Base-by-base conservation (phyloP, 1,140 invertebrate species). In the Vanessa atalanta region DNA sequence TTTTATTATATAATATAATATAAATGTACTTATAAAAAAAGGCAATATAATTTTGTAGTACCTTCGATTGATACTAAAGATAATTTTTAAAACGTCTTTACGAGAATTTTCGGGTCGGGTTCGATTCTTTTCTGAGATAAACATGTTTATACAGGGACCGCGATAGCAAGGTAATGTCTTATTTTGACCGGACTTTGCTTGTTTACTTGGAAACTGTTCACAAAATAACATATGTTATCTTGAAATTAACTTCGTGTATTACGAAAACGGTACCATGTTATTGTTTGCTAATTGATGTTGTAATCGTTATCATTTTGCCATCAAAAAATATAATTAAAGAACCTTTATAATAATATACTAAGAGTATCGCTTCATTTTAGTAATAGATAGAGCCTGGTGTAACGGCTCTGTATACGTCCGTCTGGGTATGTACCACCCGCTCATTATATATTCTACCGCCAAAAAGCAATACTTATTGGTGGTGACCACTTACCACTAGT, bases 111-210 rank as follows among this genome's bases (percentile, higher is more conserved):
- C 57, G 57, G 23, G 26, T 61, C 13, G 26, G 57, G 57, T 61
- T 37, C 57, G 57, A 61, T 61, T 61, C 31, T 26, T 61, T 61
- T 57, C 31, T 37, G 31, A 37, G 57, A 61, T 61, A 61, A 61
- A 61, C 26, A 61, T 61, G 57, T 61, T 61, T 61, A 61, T 61
- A n/a, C 57, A 61, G 57, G 57, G 57, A 31, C 57, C 57, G 23
- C 57, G 26, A 61, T 61, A 61, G 31, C 57, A 14, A 26, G 57
- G 57, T 61, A 61, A 61, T 37, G 57, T 37, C 57, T 61, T 61
- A 61, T 61, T 61, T 31, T 61, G 26, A 37, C 57, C 26, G 31
- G 31, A 61, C 12, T 31, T 16, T 26, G 23, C 57, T 61, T 61
- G 57, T 61, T 61, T 61, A 61, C 57, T 31, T 37, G 4, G 31